Evolutionary conservation across 2,113 vertebrate species (phyloP).

Genomic region (Colossoma macropomum): DNA sequence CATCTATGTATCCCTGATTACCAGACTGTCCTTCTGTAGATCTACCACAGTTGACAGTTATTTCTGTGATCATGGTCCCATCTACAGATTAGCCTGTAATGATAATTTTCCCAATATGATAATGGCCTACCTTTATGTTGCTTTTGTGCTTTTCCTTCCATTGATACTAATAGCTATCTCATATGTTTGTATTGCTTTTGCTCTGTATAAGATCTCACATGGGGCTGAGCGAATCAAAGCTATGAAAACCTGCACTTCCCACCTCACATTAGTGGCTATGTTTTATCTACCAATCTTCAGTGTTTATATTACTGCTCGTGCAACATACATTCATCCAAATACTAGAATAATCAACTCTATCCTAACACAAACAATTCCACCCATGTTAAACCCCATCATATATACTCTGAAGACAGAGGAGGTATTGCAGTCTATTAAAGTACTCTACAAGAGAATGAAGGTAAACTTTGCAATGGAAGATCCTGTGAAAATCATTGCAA

Average conservation of each 20-base stretch:
- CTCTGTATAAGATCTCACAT: too few relatives aligned
- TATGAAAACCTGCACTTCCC: background rate
- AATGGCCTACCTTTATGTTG: background rate
- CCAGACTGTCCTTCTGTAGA: background rate
- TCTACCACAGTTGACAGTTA: background rate
- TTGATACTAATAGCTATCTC: background rate
- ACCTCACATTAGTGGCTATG: background rate
- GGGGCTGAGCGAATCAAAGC: background rate
- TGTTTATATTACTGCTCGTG: background rate
- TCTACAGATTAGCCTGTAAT: constrained; percentile 33
- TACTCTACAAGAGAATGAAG: background rate
- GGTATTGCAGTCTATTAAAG: background rate
- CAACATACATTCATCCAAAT: background rate
- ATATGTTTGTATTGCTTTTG: background rate
- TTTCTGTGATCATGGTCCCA: constrained; percentile 49
- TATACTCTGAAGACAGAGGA: background rate
- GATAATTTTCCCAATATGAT: background rate
- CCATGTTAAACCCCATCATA: background rate
- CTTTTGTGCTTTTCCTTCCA: background rate
- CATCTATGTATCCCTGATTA: background rate
- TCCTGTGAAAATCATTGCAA: too few relatives aligned
- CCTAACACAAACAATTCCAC: background rate
- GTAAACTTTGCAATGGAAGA: background rate
- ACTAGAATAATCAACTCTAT: background rate
- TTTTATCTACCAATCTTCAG: background rate